Percentiles rank a stretch among this genome's conserved stretches.
These are phyloP conservation scores for Mus minutoides DNA, from an alignment of 2,797 vertebrate species.

Conservation along the genomic window DNA sequence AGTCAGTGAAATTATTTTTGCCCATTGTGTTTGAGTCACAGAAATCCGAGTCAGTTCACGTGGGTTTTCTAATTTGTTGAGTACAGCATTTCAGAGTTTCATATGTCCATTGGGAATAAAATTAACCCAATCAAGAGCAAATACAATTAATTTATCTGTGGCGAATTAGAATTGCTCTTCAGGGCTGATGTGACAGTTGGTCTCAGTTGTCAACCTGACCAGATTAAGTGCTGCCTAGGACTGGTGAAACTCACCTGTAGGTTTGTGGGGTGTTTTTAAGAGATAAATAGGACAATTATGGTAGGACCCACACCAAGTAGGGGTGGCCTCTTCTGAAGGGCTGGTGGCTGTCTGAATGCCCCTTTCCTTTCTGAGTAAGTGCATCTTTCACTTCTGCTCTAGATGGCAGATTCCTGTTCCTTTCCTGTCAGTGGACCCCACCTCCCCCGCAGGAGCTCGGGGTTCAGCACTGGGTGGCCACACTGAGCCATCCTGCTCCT, in stretches of 20 bases:
- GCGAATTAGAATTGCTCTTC: neutral
- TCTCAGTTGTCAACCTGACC: neutral
- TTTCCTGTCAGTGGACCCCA: no score
- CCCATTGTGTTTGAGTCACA: neutral
- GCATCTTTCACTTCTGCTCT: no score
- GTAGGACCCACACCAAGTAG: no score
- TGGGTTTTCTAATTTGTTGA: neutral
- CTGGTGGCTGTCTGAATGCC: neutral
- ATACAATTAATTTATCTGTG: neutral
- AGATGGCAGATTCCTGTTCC: neutral
- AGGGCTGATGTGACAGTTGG: neutral
- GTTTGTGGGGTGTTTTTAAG: neutral
- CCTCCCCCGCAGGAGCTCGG: neutral
- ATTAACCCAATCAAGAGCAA: neutral
- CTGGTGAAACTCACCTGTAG: neutral
- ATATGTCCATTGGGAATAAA: neutral
- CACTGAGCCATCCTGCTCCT: neutral
- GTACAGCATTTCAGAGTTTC: neutral
- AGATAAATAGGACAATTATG: neutral
- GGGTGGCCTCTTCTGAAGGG: neutral
- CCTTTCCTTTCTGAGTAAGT: neutral
- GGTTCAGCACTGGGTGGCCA: neutral
- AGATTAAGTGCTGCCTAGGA: neutral
- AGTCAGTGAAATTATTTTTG: neutral
- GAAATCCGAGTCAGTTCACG: neutral